phyloP scores from a whole-genome alignment of 2,113 vertebrate species.

The Tupaia tana region DNA sequence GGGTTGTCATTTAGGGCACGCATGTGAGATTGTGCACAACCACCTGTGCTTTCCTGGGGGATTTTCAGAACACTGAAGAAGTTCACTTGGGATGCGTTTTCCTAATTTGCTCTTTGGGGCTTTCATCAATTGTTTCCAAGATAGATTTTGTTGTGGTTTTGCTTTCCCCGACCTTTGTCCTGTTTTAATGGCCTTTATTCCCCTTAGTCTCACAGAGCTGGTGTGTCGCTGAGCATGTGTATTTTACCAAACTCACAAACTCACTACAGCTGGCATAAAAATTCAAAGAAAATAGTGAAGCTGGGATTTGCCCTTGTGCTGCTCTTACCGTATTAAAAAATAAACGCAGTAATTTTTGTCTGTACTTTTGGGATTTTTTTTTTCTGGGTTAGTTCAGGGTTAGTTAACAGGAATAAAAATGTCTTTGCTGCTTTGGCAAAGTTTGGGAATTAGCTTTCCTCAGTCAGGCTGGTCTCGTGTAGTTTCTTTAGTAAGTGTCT shows the following conservation, averaged over 20 bases:
- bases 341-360: background rate
- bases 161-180: background rate
- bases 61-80: background rate
- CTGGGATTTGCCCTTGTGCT: background rate
- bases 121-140: background rate
- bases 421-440: background rate
- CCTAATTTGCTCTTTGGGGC: background rate
- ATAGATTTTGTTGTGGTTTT: background rate
- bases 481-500: background rate
- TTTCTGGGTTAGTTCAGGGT: background rate
- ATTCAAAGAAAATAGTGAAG: background rate
- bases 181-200: background rate
- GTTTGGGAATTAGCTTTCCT: background rate
- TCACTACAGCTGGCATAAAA: background rate
- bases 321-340: background rate
- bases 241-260: background rate
- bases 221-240: rapidly evolving
- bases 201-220: background rate
- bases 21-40: background rate
- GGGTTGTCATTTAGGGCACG: background rate
- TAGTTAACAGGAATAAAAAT: background rate
- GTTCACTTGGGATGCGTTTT: background rate
- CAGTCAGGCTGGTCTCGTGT: background rate
- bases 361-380: background rate
- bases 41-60: rapidly evolving